Evolutionary conservation across 2,888 invertebrate genomes (phyloP).

Genomic region (Lasius platythorax): DNA sequence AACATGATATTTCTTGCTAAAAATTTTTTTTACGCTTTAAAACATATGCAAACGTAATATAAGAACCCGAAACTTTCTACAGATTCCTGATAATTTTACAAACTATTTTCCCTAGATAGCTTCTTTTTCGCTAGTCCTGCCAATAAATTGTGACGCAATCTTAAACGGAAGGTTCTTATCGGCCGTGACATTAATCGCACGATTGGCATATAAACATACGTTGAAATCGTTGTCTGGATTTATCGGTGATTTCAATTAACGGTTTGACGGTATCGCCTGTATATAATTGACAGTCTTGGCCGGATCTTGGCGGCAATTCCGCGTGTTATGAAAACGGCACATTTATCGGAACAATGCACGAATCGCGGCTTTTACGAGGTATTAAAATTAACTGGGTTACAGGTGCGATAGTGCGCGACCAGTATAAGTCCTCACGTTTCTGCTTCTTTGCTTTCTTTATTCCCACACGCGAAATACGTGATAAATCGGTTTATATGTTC

Average conservation of each 20-base stretch:
- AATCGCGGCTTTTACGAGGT: slow-evolving; percentile 66
- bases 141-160: slow-evolving; percentile 39
- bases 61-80: not conserved
- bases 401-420: slow-evolving; percentile 71
- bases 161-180: slow-evolving; percentile 50
- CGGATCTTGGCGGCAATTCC: slow-evolving; percentile 36
- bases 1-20: not conserved
- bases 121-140: not conserved
- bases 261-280: slow-evolving; percentile 31
- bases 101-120: not conserved
- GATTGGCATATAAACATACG: slow-evolving; percentile 13
- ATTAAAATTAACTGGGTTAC: slow-evolving; percentile 79
- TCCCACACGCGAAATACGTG: slow-evolving; percentile 11
- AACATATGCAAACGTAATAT: not conserved
- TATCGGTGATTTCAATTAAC: slow-evolving; percentile 59
- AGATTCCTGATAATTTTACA: not conserved
- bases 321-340: slow-evolving; percentile 53
- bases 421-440: not conserved
- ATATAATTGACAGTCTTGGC: slow-evolving; percentile 30
- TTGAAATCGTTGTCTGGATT: slow-evolving; percentile 40
- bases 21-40: slow-evolving; percentile 7
- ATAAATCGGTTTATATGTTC: slow-evolving; percentile 24
- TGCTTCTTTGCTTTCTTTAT: slow-evolving; percentile 34
- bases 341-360: slow-evolving; percentile 73
- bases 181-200: slow-evolving; percentile 67